These are phyloP conservation scores for Boulengeromyrus knoepffleri DNA, from an alignment of 2,113 vertebrate species.

Conservation along the genomic window DNA sequence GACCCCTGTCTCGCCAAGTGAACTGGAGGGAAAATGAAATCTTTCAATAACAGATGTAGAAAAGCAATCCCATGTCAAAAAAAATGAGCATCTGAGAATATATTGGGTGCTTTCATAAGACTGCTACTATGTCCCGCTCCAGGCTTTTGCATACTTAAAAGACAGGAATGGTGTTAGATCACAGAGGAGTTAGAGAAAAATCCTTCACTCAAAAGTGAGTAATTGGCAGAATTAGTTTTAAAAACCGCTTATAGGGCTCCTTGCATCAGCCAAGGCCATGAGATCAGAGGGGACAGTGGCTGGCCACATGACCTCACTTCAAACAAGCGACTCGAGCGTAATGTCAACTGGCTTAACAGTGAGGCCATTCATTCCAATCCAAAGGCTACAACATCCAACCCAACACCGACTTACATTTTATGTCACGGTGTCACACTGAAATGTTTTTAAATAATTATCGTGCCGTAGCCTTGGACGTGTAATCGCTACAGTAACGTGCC, in stretches of 20 bases:
- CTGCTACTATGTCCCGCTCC: not conserved
- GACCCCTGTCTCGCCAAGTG: not conserved
- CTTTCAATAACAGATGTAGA: not conserved
- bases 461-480: not conserved
- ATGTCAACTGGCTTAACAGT: constrained; percentile 5
- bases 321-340: not conserved
- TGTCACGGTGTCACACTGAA: not conserved
- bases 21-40: not conserved
- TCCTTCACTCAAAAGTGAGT: not conserved
- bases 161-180: not conserved
- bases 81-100: not conserved
- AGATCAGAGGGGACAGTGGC: not conserved
- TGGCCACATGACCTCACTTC: not conserved
- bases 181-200: not conserved
- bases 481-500: not conserved
- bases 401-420: not conserved
- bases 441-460: not conserved
- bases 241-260: not conserved
- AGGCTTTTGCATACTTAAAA: not conserved
- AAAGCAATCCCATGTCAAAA: constrained; percentile 3
- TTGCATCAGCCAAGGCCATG: not conserved
- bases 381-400: not conserved
- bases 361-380: not conserved
- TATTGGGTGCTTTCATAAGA: not conserved
- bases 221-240: not conserved